Conservation (phyloP, 2,888 invertebrate species). For the Hofmannophila pseudospretella region DNA sequence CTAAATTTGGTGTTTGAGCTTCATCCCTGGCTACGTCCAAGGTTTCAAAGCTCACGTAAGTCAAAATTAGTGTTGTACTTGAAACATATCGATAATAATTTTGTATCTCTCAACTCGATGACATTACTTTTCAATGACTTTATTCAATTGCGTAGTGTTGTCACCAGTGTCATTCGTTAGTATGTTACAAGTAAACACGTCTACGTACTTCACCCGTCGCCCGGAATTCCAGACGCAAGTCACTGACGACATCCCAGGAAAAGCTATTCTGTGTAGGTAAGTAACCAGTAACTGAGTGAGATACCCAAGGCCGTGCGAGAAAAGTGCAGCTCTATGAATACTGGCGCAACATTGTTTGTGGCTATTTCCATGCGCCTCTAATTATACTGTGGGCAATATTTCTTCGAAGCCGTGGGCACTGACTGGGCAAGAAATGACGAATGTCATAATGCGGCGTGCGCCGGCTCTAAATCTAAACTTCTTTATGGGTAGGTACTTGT, state of each 20-base stretch:
- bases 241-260: constrained; percentile 6
- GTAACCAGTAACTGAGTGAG: constrained; percentile 39
- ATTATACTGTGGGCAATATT: constrained; percentile 44
- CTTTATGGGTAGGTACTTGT: background rate
- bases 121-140: no score
- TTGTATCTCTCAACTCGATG: no score
- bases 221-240: background rate
- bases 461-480: no score
- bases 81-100: no score
- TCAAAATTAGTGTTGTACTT: no score
- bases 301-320: constrained; percentile 51
- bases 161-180: no score
- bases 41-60: no score
- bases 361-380: constrained; percentile 46
- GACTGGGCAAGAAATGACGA: constrained; percentile 35
- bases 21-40: no score
- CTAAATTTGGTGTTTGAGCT: no score
- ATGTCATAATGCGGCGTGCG: constrained; percentile 31
- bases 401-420: constrained; percentile 31
- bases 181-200: no score
- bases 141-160: no score
- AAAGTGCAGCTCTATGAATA: constrained; percentile 53
- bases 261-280: constrained; percentile 13
- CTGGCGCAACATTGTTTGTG: constrained; percentile 47
- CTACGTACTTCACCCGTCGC: no score